Percentiles rank a stretch among this genome's conserved stretches.
Evolutionary conservation across 2,113 vertebrate genomes (phyloP).

Genomic region (Sphyrna mokarran): DNA sequence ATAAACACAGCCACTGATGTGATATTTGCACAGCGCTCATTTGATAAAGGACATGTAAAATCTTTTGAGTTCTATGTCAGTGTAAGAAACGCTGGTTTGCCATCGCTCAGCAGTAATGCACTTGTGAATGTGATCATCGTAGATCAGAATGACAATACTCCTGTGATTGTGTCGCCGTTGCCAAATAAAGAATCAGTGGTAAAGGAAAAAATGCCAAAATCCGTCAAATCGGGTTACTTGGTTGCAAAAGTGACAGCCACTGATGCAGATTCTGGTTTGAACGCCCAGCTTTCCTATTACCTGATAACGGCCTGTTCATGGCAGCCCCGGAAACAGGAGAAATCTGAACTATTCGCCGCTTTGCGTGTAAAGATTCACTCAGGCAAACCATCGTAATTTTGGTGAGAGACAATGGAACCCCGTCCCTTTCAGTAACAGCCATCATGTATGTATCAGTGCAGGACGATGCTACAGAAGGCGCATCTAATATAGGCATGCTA

Average conservation of each 20-base stretch:
- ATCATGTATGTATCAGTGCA: constrained; percentile 41
- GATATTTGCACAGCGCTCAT: constrained; percentile 41
- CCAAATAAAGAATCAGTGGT: constrained; percentile 36
- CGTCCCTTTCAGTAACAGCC: constrained; percentile 39
- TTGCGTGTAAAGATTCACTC: constrained; percentile 42
- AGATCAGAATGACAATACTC: constrained; percentile 48
- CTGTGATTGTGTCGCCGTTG: constrained; percentile 45
- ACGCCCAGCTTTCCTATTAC: constrained; percentile 55
- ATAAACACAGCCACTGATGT: constrained; percentile 43
- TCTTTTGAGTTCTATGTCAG: constrained; percentile 40
- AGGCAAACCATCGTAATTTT: constrained; percentile 47
- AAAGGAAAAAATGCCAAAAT: constrained; percentile 45
- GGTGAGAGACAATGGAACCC: constrained; percentile 43
- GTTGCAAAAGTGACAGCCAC: constrained; percentile 59
- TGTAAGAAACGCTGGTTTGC: constrained; percentile 44
- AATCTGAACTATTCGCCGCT: constrained; percentile 41
- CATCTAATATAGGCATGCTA: neutral
- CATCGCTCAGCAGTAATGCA: constrained; percentile 43
- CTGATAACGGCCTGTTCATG: constrained; percentile 46
- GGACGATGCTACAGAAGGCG: neutral
- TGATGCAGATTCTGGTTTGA: constrained; percentile 57
- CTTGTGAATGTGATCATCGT: constrained; percentile 43
- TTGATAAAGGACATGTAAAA: constrained; percentile 45
- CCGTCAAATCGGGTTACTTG: constrained; percentile 49
- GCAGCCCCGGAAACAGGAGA: constrained; percentile 44